phyloP scores from a whole-genome alignment of 2,113 vertebrate genomes.

The Heteronetta atricapilla region DNA sequence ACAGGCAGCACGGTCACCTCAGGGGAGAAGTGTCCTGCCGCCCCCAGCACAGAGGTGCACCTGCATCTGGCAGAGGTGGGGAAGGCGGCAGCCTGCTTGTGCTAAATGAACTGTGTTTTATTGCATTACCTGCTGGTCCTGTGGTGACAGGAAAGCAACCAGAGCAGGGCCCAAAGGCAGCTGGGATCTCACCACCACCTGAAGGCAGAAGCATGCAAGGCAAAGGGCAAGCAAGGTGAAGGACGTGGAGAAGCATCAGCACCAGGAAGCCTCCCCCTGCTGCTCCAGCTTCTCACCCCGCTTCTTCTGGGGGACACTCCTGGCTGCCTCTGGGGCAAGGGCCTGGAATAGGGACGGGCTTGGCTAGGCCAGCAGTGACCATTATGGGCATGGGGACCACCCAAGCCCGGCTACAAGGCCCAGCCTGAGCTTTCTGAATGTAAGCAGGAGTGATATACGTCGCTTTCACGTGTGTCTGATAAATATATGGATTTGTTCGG shows the following conservation, averaged over 20 bases:
- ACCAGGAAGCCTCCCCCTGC: neutral
- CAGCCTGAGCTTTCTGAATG: neutral
- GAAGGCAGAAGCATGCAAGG: accelerated
- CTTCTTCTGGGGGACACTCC: neutral
- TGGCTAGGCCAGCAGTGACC: neutral
- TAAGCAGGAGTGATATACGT: neutral
- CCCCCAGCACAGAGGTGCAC: neutral
- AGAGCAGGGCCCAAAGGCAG: accelerated
- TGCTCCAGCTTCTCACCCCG: too few species aligned
- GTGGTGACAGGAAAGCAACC: neutral
- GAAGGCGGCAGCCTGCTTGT: neutral
- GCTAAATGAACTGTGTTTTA: neutral
- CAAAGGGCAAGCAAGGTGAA: neutral
- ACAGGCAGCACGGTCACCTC: accelerated
- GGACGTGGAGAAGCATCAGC: neutral
- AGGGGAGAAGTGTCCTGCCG: neutral
- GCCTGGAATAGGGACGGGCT: neutral
- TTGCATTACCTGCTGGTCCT: neutral
- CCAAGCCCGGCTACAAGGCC: neutral
- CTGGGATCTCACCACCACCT: neutral
- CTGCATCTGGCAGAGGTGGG: neutral
- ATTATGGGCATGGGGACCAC: neutral
- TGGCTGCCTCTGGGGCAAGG: accelerated
- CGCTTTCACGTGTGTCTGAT: neutral
- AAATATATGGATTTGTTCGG: neutral